Base-by-base conservation (phyloP, 2,113 vertebrate species). In the Emydura subglobosa region DNA sequence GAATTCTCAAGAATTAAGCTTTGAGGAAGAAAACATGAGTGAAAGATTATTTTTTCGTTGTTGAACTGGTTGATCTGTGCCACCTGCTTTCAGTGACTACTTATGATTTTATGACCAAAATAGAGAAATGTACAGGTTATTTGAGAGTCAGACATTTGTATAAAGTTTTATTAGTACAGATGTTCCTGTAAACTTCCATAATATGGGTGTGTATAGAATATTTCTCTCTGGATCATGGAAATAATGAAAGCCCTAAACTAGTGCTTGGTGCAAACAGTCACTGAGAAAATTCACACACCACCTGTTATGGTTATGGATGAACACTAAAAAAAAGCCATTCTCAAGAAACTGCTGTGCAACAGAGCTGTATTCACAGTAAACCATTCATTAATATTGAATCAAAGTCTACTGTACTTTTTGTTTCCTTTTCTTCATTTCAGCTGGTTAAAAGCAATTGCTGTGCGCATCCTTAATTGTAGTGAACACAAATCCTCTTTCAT, bases 401-500 rank as follows among this genome's bases (percentile, higher is more conserved):
- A 61, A 94, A 96, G 47, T 84, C 76, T 90, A 6, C 51, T 91
- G 55, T 49, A 84, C 16, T 53, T 68, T 34, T 61, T 83, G 10
- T 17, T 24, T 17, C 5, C 89, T 74, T 83, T 86, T 74, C 47
- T 95, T 87, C 79, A 27, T 89, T 96, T 96, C 80, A 82, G 79
- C 57, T 94, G 24, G 85, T 82, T 78, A 39, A 79, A 95, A 80
- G 31, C n/a, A 61, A 72, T 1, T 47, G 7, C 72, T 95, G 50
- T 92, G 42, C 54, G 47, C n/a, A 78, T 68, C 87, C 50, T 80
- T 85, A 95, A 27, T 89, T 86, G 10, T 50, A 88, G 7, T 88
- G 65, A 92, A 95, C 89, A 92, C 65, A 95, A 57, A 92, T 53
- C 68, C 47, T 96, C 72, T 84, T 72, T 85, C 90, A 50, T 6